Evolutionary conservation across 2,888 invertebrate species (phyloP).

Genomic region (Celastrina argiolus): DNA sequence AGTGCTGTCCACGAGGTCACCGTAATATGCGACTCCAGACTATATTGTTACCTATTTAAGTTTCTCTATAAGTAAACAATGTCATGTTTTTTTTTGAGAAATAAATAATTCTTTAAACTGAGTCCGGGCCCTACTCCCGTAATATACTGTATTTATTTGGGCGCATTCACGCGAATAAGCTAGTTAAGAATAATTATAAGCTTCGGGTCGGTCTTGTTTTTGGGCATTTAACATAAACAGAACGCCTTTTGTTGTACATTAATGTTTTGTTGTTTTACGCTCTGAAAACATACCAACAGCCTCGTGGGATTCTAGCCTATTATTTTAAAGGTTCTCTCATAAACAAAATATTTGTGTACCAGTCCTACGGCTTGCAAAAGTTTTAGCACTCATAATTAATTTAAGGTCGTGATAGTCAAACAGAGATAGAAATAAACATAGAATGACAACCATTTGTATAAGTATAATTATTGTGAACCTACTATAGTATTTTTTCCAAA

Average conservation of each 20-base stretch:
- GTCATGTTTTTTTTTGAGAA: too few species aligned
- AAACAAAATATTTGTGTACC: not conserved
- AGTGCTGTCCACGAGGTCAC: too few species aligned
- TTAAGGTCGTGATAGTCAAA: not conserved
- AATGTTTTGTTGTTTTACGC: constrained; percentile 7
- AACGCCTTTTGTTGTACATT: not conserved
- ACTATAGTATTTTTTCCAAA: too few species aligned
- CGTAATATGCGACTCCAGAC: too few species aligned
- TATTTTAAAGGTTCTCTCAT: not conserved
- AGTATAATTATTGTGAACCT: too few species aligned
- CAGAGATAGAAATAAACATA: not conserved
- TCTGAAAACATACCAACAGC: not conserved
- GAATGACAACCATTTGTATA: too few species aligned
- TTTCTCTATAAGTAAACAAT: too few species aligned
- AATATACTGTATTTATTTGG: too few species aligned
- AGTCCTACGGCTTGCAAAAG: not conserved
- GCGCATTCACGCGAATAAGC: too few species aligned
- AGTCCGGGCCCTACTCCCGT: too few species aligned
- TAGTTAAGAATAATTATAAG: not conserved
- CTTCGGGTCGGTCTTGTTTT: not conserved
- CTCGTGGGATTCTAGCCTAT: not conserved
- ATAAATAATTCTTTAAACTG: too few species aligned
- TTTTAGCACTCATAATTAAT: not conserved
- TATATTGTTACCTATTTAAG: too few species aligned
- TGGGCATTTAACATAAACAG: constrained; percentile 11